Evolutionary conservation across 2,888 invertebrate genomes (phyloP), one percentile per base, ranked within the genome.

Genomic region (Eurytoma adleriae): DNA sequence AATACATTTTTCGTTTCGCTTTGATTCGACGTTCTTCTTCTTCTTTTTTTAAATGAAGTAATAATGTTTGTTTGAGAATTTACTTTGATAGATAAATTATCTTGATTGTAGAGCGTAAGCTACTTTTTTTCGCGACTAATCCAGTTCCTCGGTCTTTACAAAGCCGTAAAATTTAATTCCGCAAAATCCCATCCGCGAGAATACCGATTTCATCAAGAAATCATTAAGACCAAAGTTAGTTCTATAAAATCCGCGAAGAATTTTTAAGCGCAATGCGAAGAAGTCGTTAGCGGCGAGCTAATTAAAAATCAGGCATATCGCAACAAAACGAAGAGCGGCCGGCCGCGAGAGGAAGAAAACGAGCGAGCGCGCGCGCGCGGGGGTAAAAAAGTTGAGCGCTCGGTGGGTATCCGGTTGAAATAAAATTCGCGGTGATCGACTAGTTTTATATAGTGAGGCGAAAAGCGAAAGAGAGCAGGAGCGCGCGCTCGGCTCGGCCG

Each of bases 351-450:
- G 40, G 7, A 7, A 66, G 67, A 74, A 5, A 48, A 5, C 48
- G 57, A n/a, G 66, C 50, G 50, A 16, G 10, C 20, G 3, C 5
- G 5, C 10, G 14, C 61, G 24, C 27, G 27, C 27, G 30, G 7
- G 2, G 27, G 27, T 27, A 71, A 52, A 61, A 52, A 62, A 70
- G 68, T 48, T 68, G 40, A 62, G 56, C 62, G 40, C 24, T 2
- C 48, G 40, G 61, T 64, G 69, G 66, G 62, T 72, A 72, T 67
- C 78, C 78, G 72, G 67, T 67, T 59, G 59, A 59, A 67, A 78
- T 73, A 68, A 79, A 62, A 74, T 73, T 57, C 73, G 14, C 18
- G 48, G 48, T 78, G 78, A 78, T 72, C 72, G 70, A 78, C 66
- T 59, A 56, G 70, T 67, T 61, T 40, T 40, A 40, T 61, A 69